Conservation (phyloP, 2,888 invertebrate species). For the Anthoptus insignis region DNA sequence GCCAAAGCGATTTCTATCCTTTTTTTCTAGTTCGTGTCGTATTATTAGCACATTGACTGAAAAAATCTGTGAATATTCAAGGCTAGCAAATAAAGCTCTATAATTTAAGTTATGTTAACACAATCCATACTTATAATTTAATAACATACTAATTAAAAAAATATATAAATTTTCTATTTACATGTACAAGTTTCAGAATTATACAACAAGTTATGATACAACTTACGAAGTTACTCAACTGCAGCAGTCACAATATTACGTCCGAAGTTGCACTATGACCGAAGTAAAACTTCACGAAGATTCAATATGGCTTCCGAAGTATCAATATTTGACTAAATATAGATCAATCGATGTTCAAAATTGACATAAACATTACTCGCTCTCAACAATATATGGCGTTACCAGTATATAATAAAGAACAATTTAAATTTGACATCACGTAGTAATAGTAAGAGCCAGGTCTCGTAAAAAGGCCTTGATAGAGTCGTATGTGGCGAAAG, state of each 20-base stretch:
- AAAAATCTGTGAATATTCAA: too few relatives aligned
- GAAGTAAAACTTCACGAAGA: not conserved
- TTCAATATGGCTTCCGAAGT: conserved; percentile 7
- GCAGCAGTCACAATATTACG: not conserved
- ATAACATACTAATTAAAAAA: not conserved
- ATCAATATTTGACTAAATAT: not conserved
- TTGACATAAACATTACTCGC: not conserved
- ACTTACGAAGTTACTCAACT: not conserved
- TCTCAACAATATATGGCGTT: not conserved
- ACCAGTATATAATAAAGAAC: too few relatives aligned
- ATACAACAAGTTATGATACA: not conserved
- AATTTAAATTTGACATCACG: conserved; percentile 28
- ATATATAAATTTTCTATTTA: not conserved
- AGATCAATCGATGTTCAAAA: not conserved
- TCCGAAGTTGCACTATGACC: not conserved
- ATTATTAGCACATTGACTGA: too few relatives aligned
- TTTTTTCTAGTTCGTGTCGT: too few relatives aligned
- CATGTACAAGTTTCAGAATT: not conserved
- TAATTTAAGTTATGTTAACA: too few relatives aligned
- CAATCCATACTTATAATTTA: not conserved
- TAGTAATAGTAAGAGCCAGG: conserved; percentile 52
- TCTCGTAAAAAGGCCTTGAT: conserved; percentile 88
- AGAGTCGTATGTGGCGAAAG: conserved; percentile 97
- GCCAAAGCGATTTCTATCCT: too few relatives aligned
- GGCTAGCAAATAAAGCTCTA: too few relatives aligned